Percentiles rank a stretch among this genome's conserved stretches.
Conservation (phyloP, 2,113 vertebrate species). For the Hydropotes inermis region DNA sequence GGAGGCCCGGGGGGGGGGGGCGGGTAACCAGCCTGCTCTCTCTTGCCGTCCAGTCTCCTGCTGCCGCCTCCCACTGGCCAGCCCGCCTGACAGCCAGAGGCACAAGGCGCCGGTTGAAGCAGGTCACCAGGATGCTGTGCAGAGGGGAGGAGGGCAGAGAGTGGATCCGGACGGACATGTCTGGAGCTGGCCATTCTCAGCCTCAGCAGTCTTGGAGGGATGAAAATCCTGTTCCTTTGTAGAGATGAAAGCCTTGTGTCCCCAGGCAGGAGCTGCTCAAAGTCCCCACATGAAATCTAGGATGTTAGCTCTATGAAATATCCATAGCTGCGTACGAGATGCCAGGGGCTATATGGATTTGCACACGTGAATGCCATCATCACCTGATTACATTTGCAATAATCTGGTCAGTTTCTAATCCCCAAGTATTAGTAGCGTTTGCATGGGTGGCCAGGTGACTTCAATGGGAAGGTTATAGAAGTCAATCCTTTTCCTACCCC, state of each 20-base stretch:
- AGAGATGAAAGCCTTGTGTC: background rate
- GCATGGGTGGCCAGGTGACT: background rate
- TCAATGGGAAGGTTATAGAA: background rate
- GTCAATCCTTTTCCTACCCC: background rate
- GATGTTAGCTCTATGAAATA: background rate
- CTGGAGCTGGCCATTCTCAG: background rate
- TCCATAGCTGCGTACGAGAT: background rate
- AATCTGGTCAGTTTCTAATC: background rate
- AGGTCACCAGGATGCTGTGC: too few relatives aligned
- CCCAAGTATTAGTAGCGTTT: background rate
- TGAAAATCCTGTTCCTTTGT: background rate
- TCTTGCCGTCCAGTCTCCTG: background rate
- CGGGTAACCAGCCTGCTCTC: background rate
- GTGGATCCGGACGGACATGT: background rate
- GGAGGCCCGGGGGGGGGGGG: background rate
- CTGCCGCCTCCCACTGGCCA: background rate
- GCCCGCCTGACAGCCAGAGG: background rate
- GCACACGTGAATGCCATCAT: background rate
- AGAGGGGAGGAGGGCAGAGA: background rate
- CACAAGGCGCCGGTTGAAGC: fast-evolving
- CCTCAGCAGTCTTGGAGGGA: background rate
- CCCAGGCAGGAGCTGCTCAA: background rate
- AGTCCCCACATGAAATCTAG: background rate
- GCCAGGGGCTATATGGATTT: background rate
- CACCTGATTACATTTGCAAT: background rate